Conservation (phyloP, 2,797 vertebrate species). For the Atherinosoma microstoma region DNA sequence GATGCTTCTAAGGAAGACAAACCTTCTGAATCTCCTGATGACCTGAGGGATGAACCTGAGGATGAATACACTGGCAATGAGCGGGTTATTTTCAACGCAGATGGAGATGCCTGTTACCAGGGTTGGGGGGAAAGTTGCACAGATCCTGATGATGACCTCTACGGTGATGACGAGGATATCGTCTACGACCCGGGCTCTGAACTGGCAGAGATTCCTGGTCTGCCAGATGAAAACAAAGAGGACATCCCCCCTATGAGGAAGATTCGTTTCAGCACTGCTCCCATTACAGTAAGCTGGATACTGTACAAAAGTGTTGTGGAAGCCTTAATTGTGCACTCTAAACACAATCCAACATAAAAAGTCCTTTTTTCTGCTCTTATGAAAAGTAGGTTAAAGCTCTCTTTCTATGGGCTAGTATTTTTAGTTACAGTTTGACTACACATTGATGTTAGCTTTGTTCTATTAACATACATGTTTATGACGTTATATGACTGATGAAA, state of each 20-base stretch:
- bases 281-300: conserved; percentile 90
- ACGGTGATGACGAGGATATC: conserved; percentile 90
- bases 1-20: conserved; percentile 55
- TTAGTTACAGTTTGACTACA: conserved; percentile 27
- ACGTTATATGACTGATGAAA: not conserved
- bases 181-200: conserved; percentile 92
- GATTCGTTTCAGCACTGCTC: conserved; percentile 93
- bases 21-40: conserved; percentile 56
- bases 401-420: conserved; percentile 37
- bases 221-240: conserved; percentile 91
- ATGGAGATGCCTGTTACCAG: conserved; percentile 88
- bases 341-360: conserved; percentile 51
- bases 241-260: conserved; percentile 92
- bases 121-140: conserved; percentile 96
- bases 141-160: conserved; percentile 91
- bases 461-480: not conserved
- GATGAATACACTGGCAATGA: conserved; percentile 90
- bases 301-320: conserved; percentile 34
- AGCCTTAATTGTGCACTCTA: conserved; percentile 41
- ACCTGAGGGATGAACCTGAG: conserved; percentile 78
- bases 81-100: conserved; percentile 89
- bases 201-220: conserved; percentile 90
- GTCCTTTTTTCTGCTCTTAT: conserved; percentile 42
- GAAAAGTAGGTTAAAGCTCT: conserved; percentile 58
- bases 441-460: conserved; percentile 11